Base-by-base conservation (phyloP, 2,797 vertebrate genomes). In the Podarcis siculus region DNA sequence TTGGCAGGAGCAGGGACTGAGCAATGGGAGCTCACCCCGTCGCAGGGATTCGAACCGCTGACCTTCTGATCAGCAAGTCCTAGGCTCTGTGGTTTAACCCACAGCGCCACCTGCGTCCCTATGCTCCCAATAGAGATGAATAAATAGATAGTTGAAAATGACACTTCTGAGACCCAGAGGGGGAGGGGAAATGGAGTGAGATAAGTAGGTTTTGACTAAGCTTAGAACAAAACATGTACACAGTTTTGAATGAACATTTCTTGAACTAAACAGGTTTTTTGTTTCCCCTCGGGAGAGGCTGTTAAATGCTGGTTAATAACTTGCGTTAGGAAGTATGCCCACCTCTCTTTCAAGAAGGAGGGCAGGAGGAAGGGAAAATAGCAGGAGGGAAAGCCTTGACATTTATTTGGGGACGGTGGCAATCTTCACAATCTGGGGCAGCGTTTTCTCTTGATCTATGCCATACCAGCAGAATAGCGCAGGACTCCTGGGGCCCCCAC, bases 361-460 rank as follows among this genome's bases (percentile, higher is more conserved):
- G 58, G 25, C 49, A 55, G 49, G 2, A 7, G 23, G 4, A 32
- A 12, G 35, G 58, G 37, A 13, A 49, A 12, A n/a, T 8, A 55
- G 15, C 8, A 73, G 12, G 61, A 49, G 23, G 55, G 45, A 90
- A 92, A 90, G 35, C 1, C 86, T 92, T 4, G 0, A 1, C 90
- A 91, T 86, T 91, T 92, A 93, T 23, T 75, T 89, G 87, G 90
- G 39, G 71, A 81, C 84, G 2, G 86, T 93, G 80, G 90, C 73
- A 79, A 89, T 86, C 27, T 89, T 92, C 6, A 45, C 78, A 19
- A 87, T 94, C 81, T 8, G 27, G 37, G 82, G 49, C 30, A 89
- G 15, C 2, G 4, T 87, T 92, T 86, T 0, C 77, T 89, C 82
- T 83, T 92, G 82, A 91, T 25, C 88, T 83, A 3, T 35, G 75